These are phyloP conservation scores for Sarcophaga peregrina DNA, from an alignment of 1,140 invertebrate species.

Conservation along the genomic window DNA sequence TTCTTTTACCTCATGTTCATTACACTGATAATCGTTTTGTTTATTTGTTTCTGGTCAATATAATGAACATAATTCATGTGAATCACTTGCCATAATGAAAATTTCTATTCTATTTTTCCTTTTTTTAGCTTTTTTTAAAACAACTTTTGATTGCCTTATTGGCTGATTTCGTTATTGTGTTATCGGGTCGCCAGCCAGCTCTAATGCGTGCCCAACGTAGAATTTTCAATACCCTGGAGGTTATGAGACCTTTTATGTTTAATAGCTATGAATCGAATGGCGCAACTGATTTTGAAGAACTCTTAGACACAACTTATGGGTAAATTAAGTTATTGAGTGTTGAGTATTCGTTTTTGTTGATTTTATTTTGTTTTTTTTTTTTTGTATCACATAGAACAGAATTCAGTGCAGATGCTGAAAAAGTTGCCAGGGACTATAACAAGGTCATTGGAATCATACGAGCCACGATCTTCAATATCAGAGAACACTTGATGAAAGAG, in stretches of 20 bases:
- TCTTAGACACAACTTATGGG: too few species aligned
- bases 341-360: too few species aligned
- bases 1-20: slow-evolving; percentile 52
- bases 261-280: slow-evolving; percentile 58
- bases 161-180: slow-evolving; percentile 48
- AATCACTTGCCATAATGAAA: too few species aligned
- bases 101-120: not conserved
- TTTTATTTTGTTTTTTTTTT: not conserved
- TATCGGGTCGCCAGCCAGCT: slow-evolving; percentile 49
- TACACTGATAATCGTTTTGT: slow-evolving; percentile 54
- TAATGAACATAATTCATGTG: not conserved
- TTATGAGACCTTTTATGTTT: slow-evolving; percentile 61
- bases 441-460: not conserved
- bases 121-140: slow-evolving; percentile 30
- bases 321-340: too few species aligned
- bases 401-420: too few species aligned
- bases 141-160: slow-evolving; percentile 56
- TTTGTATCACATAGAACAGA: too few species aligned
- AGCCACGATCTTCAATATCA: not conserved
- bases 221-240: slow-evolving; percentile 55
- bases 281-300: slow-evolving; percentile 23
- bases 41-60: slow-evolving; percentile 53
- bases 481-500: not conserved
- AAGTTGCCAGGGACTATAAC: too few species aligned
- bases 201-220: slow-evolving; percentile 54